Conservation (phyloP, 2,888 invertebrate genomes). For the Biston stratarius region DNA sequence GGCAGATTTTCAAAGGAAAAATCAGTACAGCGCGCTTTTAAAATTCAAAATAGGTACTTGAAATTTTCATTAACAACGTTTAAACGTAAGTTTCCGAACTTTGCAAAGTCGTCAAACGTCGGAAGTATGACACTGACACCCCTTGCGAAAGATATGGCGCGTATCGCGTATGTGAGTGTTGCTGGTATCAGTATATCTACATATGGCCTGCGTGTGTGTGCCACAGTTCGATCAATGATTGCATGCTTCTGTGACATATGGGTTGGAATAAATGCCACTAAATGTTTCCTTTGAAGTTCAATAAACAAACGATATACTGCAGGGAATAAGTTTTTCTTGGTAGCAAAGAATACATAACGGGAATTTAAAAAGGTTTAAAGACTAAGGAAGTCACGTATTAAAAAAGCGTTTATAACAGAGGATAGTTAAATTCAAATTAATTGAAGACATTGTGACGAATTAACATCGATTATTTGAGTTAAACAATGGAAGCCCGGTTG, state of each 20-base stretch:
- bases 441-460: conserved; percentile 34
- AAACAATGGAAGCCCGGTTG: conserved; percentile 42
- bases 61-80: too few relatives aligned
- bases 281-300: conserved; percentile 39
- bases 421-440: conserved; percentile 30
- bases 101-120: conserved; percentile 18
- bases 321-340: conserved; percentile 27
- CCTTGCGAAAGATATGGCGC: conserved; percentile 35
- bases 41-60: too few relatives aligned
- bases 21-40: too few relatives aligned
- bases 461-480: conserved; percentile 28
- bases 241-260: conserved; percentile 48
- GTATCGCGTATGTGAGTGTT: conserved; percentile 30
- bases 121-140: conserved; percentile 32
- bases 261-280: conserved; percentile 37
- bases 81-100: neutral
- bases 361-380: neutral
- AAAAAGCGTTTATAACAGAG: neutral
- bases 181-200: conserved; percentile 25
- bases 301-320: conserved; percentile 40
- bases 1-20: too few relatives aligned
- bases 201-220: conserved; percentile 40
- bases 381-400: neutral
- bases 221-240: conserved; percentile 46
- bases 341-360: neutral